Percentiles rank a stretch among this genome's conserved stretches.
phyloP scores from a whole-genome alignment of 2,113 vertebrate species.

The Typhlomys cinereus region DNA sequence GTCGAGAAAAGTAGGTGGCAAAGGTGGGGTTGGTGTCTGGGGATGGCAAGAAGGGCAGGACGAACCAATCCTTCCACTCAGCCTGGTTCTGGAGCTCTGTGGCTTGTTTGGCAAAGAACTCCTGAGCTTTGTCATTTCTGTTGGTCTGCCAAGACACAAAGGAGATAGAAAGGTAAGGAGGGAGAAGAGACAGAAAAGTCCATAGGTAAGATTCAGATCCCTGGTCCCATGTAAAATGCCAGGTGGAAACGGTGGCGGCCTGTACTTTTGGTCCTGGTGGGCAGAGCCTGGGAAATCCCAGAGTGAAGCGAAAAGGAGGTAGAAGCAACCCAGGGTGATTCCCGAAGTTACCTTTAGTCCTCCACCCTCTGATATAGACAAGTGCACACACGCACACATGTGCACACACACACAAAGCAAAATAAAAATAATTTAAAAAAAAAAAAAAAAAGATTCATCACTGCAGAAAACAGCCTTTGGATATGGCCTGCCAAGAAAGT shows the following conservation, averaged over 20 bases:
- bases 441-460: too few relatives aligned
- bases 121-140: slow-evolving; percentile 93
- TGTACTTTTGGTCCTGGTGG: too few relatives aligned
- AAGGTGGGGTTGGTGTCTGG: slow-evolving; percentile 95
- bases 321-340: too few relatives aligned
- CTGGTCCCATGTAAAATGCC: too few relatives aligned
- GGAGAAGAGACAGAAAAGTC: neutral
- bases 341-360: too few relatives aligned
- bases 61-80: slow-evolving; percentile 99
- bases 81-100: slow-evolving; percentile 93
- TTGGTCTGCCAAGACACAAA: slow-evolving; percentile 84
- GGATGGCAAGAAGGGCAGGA: slow-evolving; percentile 91
- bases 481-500: neutral
- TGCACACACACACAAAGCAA: too few relatives aligned
- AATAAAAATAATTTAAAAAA: too few relatives aligned
- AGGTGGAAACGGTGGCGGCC: too few relatives aligned
- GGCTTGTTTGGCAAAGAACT: slow-evolving; percentile 96
- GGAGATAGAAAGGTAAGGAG: neutral
- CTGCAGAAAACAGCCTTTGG: neutral
- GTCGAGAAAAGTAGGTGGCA: slow-evolving; percentile 94
- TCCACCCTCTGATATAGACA: too few relatives aligned
- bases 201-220: slow-evolving; percentile 45
- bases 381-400: too few relatives aligned
- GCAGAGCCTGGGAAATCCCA: too few relatives aligned
- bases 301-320: too few relatives aligned